A percentile compares a stretch with the other conserved stretches of the same genome.
phyloP scores from a whole-genome alignment of 2,888 invertebrate genomes.

The Chymomyza amoena region DNA sequence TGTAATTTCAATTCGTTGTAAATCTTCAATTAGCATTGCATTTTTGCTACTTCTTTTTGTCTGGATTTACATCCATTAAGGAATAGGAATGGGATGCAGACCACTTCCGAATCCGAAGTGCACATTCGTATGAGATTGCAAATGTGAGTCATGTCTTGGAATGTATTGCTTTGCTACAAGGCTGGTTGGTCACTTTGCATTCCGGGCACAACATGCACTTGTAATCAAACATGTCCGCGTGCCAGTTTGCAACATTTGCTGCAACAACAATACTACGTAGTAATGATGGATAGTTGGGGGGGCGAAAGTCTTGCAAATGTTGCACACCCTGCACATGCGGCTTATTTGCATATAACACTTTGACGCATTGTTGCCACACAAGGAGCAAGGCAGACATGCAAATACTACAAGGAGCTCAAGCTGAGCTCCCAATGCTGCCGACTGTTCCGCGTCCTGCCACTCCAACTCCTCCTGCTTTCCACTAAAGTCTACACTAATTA shows the following conservation, averaged over 20 bases:
- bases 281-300: conserved; percentile 1
- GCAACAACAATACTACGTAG: not conserved
- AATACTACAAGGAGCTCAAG: conserved; percentile 17
- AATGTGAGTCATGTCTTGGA: conserved; percentile 59
- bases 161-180: conserved; percentile 32
- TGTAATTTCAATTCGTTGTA: not conserved
- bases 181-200: conserved; percentile 41
- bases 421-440: not conserved
- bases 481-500: conserved; percentile 50
- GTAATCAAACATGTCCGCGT: conserved; percentile 60
- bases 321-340: conserved; percentile 4
- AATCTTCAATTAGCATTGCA: conserved; percentile 2
- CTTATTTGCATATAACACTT: conserved; percentile 62
- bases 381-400: not conserved
- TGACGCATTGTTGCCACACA: conserved; percentile 53
- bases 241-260: conserved; percentile 43
- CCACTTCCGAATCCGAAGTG: not conserved
- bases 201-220: conserved; percentile 59
- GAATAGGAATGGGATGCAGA: too few relatives aligned
- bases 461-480: not conserved
- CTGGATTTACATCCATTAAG: not conserved
- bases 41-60: not conserved
- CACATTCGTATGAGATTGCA: conserved; percentile 31
- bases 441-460: conserved; percentile 6
- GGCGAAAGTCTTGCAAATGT: not conserved